Percentiles rank a stretch among this genome's conserved stretches.
These are phyloP conservation scores for Auanema sp. DNA, from an alignment of 2,888 invertebrate species.

Conservation along the genomic window DNA sequence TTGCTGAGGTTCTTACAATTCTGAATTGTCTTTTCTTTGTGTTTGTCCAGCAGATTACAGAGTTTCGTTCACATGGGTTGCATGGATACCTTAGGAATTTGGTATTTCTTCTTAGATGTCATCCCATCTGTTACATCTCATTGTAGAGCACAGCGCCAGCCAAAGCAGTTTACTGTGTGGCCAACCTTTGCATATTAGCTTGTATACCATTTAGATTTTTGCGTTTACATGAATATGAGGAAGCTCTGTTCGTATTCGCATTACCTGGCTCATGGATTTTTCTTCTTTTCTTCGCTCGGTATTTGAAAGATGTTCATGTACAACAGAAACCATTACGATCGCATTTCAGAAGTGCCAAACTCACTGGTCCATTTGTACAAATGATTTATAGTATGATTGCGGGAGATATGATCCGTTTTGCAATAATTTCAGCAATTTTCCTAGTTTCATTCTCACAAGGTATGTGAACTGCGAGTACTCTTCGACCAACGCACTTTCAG, in stretches of 20 bases:
- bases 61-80: conserved; percentile 89
- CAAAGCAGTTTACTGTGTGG: conserved; percentile 86
- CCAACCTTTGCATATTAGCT: conserved; percentile 78
- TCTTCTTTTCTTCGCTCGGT: conserved; percentile 98
- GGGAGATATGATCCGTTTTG: conserved; percentile 97
- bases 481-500: conserved; percentile 59
- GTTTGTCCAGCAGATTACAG: conserved; percentile 87
- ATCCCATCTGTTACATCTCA: neutral
- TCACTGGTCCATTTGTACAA: conserved; percentile 97
- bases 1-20: conserved; percentile 83
- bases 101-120: conserved; percentile 70
- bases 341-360: conserved; percentile 58
- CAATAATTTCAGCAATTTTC: conserved; percentile 91
- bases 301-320: neutral
- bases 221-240: conserved; percentile 75
- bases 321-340: neutral
- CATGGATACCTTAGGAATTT: conserved; percentile 86
- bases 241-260: conserved; percentile 85
- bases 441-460: conserved; percentile 94
- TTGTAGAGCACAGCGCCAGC: conserved; percentile 87
- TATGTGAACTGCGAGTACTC: conserved; percentile 62
- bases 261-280: conserved; percentile 96
- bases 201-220: conserved; percentile 55
- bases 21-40: conserved; percentile 84
- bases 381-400: conserved; percentile 99